Evolutionary conservation across 37 sponge, comb jelly and placozoan genomes (phyloP).

Genomic region (Lycopodina hypogea): DNA sequence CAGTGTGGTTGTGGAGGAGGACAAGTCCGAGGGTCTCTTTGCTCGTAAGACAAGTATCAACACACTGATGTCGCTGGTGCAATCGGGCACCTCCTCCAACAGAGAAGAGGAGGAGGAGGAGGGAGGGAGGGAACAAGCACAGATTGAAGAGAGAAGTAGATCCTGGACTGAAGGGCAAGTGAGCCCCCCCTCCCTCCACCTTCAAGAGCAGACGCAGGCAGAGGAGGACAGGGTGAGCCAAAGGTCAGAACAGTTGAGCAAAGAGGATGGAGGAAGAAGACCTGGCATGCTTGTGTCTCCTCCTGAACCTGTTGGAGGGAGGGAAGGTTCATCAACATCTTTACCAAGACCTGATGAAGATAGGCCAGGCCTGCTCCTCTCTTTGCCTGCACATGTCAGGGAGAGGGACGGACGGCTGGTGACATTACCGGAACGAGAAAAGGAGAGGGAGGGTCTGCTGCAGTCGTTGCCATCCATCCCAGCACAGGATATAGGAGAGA

Average conservation of each 20-base stretch:
- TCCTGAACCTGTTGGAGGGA: background rate
- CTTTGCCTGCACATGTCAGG: too few relatives aligned
- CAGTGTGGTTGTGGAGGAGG: background rate
- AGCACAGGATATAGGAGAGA: too few relatives aligned
- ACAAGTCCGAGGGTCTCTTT: slow-evolving; percentile 1
- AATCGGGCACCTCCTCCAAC: background rate
- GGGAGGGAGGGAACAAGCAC: background rate
- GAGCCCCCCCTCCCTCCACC: background rate
- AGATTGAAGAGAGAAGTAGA: background rate
- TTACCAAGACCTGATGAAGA: too few relatives aligned
- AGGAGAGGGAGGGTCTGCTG: too few relatives aligned
- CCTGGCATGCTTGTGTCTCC: background rate
- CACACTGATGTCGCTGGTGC: slow-evolving; percentile 22
- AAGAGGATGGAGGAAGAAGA: background rate
- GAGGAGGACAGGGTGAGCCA: too few relatives aligned
- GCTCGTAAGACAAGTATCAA: slow-evolving; percentile 15
- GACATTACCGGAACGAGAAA: too few relatives aligned
- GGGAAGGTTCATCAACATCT: too few relatives aligned
- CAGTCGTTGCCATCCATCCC: too few relatives aligned
- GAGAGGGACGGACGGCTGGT: too few relatives aligned
- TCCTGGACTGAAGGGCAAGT: background rate
- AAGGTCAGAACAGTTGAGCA: background rate
- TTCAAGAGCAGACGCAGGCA: background rate
- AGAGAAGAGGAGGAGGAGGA: background rate
- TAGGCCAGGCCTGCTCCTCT: too few relatives aligned